These are phyloP conservation scores for Cheirogaleus major DNA, from an alignment of 2,797 vertebrate species.

Conservation along the genomic window DNA sequence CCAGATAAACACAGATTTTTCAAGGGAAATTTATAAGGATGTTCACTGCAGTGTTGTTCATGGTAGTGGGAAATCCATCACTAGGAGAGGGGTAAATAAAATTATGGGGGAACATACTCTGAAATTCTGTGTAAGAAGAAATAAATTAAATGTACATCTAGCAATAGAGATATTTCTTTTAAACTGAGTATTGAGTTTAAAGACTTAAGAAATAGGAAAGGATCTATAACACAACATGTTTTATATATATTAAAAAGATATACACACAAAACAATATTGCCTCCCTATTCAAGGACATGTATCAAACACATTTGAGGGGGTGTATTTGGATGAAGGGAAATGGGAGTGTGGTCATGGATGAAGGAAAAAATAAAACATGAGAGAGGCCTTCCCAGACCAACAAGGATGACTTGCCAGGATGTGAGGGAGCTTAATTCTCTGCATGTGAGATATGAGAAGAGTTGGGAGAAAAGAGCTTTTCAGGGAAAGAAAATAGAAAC, in stretches of 20 bases:
- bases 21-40: not conserved
- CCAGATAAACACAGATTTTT: not conserved
- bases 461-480: not conserved
- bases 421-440: not conserved
- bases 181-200: not conserved
- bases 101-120: not conserved
- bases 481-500: not conserved
- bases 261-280: not conserved
- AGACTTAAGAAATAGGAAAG: not conserved
- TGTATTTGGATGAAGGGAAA: not conserved
- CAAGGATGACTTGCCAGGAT: not conserved
- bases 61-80: not conserved
- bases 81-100: not conserved
- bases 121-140: constrained; percentile 1
- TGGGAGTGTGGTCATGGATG: not conserved
- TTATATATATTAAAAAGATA: not conserved
- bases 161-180: not conserved
- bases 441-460: not conserved
- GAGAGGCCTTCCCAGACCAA: not conserved
- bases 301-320: not conserved
- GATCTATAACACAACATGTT: not conserved
- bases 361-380: not conserved
- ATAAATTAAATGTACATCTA: not conserved
- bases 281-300: not conserved
- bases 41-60: not conserved